Percentiles rank a stretch among this genome's conserved stretches.
Evolutionary conservation across 2,888 invertebrate species (phyloP).

Genomic region (Mantis religiosa): DNA sequence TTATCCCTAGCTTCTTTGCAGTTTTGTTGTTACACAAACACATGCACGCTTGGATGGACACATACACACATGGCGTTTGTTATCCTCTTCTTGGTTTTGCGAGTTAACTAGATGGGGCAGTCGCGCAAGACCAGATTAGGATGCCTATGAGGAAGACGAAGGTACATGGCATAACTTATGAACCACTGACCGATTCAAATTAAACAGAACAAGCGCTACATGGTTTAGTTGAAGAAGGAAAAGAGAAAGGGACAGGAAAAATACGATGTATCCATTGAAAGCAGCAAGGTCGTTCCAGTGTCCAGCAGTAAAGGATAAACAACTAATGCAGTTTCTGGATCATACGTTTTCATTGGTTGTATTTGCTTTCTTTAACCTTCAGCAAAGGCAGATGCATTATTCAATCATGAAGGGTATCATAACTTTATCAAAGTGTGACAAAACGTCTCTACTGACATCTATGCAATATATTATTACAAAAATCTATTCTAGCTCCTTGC

Average conservation of each 20-base stretch:
- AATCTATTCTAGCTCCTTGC: no score
- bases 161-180: not conserved
- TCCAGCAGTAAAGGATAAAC: not conserved
- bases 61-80: not conserved
- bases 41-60: not conserved
- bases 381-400: no score
- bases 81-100: not conserved
- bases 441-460: no score
- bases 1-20: not conserved
- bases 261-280: not conserved
- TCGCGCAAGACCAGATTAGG: not conserved
- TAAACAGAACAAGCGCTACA: not conserved
- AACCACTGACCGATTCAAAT: not conserved
- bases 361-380: no score
- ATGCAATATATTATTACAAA: no score
- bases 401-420: no score
- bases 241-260: not conserved
- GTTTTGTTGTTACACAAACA: constrained; percentile 14
- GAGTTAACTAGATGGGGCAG: not conserved
- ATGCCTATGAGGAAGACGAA: no score
- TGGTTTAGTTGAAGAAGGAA: not conserved
- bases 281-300: not conserved
- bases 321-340: no score
- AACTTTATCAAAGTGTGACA: no score
- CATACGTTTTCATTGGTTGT: no score